Base-by-base conservation (phyloP, 2,113 vertebrate species). In the Chitala chitala region DNA sequence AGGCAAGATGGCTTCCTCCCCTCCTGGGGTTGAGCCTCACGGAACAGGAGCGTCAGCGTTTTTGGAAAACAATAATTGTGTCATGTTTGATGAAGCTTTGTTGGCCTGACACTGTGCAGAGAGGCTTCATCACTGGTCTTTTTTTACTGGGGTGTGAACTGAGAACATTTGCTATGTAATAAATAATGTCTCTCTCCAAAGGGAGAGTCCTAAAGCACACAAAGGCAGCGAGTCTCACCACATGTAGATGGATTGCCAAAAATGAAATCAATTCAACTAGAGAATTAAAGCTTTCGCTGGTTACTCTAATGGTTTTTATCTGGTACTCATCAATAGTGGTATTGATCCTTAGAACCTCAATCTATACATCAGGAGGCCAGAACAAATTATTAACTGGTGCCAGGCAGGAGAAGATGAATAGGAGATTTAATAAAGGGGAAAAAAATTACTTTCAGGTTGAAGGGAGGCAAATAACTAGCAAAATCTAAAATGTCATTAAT, bases 61-160 rank as follows among this genome's bases (percentile, higher is more conserved):
- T 89, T 89, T 77, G 24, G 85, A 84, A 89, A 87, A 89, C 86
- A 87, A 90, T 90, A 91, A 90, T 90, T 90, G 89, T 91, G 87
- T 88, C 89, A 91, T 91, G 85, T 88, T 91, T 91, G 91, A 91
- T 88, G 82, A 88, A 87, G 88, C 87, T 87, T 84, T 88, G 86
- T 86, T 79, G 80, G 79, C 84, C 78, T 91, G 90, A 90, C 88
- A 90, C 87, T 82, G 75, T 77, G 78, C 81, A 85, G 79, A 82
- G 87, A 85, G 84, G 85, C 85, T 83, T 88, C 89, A 89, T 90
- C 89, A 87, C 87, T 90, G 87, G 83, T 85, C 80, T 76, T 88
- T n/a, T n/a, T 89, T 87, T 89, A 89, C 88, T 87, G 83, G 84
- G 85, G 86, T 85, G 86, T 86, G 86, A 85, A 86, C 86, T 87